These are phyloP conservation scores for Cettia cetti DNA, from an alignment of 2,113 vertebrate genomes.

Conservation along the genomic window DNA sequence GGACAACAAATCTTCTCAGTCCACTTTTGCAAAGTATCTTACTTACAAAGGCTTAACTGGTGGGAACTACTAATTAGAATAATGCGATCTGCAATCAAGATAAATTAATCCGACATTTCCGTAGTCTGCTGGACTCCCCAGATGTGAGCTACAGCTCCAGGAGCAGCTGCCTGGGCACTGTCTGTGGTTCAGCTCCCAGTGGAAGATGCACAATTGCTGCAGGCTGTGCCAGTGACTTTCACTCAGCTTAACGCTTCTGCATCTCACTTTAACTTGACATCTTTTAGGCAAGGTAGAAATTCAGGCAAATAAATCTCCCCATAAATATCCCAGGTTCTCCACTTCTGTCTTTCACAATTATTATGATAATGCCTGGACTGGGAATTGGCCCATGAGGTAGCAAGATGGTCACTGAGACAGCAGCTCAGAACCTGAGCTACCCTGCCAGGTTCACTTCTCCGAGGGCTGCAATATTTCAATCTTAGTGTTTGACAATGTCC, in stretches of 20 bases:
- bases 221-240: neutral
- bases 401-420: neutral
- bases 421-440: neutral
- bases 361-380: too few relatives aligned
- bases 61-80: neutral
- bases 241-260: accelerated
- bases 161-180: accelerated
- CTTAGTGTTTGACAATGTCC: neutral
- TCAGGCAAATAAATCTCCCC: neutral
- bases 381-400: neutral
- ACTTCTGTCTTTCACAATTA: neutral
- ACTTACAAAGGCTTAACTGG: neutral
- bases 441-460: neutral
- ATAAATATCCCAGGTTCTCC: neutral
- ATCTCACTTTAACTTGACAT: neutral
- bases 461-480: neutral
- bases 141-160: neutral
- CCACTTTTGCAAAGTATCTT: neutral
- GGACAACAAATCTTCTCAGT: neutral
- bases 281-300: neutral
- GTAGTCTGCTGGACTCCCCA: neutral
- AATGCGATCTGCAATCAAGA: neutral
- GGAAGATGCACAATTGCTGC: accelerated
- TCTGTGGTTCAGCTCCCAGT: neutral
- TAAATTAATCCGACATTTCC: neutral